A percentile compares a stretch with the other conserved stretches of the same genome.
phyloP scores from a whole-genome alignment of 2,113 vertebrate genomes.

The Myotis yumanensis region DNA sequence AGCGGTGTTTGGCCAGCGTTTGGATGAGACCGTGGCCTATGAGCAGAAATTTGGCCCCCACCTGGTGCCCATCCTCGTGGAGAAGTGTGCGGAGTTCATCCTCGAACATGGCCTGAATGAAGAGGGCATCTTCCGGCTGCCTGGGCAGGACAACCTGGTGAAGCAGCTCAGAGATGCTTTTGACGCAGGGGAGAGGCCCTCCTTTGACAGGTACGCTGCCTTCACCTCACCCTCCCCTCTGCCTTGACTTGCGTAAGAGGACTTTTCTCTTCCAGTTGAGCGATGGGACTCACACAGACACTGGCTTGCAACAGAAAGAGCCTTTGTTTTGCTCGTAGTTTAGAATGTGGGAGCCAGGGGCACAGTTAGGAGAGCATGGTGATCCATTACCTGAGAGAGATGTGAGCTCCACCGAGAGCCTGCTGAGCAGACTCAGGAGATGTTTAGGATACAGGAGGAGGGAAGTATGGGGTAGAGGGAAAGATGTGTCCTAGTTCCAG shows the following conservation, averaged over 20 bases:
- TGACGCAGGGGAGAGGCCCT: conserved; percentile 94
- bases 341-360: background rate
- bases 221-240: background rate
- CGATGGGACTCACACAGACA: background rate
- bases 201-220: conserved; percentile 88
- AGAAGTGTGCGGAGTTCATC: conserved; percentile 94
- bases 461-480: accelerated
- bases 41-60: conserved; percentile 92
- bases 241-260: background rate
- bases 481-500: background rate
- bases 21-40: conserved; percentile 90
- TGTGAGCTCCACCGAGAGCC: background rate
- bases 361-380: background rate
- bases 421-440: background rate
- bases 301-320: background rate
- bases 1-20: conserved; percentile 91
- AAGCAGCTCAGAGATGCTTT: conserved; percentile 94
- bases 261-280: background rate
- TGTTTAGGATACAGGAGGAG: background rate
- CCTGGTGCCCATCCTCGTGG: conserved; percentile 93
- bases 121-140: conserved; percentile 97
- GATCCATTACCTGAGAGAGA: background rate
- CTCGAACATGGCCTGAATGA: conserved; percentile 89
- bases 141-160: conserved; percentile 96
- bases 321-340: background rate